A percentile compares a stretch with the other conserved stretches of the same genome.
Conservation (phyloP, 1,140 invertebrate species). For the Schlechtendalia chinensis region DNA sequence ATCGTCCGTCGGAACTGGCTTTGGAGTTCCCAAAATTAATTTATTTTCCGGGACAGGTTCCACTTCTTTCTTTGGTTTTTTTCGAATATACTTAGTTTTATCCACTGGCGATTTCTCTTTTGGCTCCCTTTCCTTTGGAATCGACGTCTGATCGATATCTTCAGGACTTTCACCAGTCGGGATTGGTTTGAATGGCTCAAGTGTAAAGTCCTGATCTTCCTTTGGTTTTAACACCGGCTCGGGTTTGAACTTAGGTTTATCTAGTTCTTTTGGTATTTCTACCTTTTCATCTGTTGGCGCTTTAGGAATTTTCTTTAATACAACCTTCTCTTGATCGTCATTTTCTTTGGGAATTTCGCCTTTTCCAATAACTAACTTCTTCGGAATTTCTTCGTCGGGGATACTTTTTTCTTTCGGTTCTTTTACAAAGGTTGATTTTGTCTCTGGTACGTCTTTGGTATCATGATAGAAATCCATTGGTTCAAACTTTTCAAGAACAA, state of each 20-base stretch:
- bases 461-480: conserved; percentile 54
- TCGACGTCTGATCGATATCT: conserved; percentile 50
- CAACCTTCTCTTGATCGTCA: conserved; percentile 53
- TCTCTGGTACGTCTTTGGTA: conserved; percentile 55
- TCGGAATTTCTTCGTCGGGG: conserved; percentile 44
- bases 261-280: conserved; percentile 53
- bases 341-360: conserved; percentile 53
- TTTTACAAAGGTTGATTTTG: neutral
- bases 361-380: conserved; percentile 53
- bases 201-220: conserved; percentile 51
- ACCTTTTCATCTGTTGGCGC: conserved; percentile 52
- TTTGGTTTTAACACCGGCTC: conserved; percentile 54
- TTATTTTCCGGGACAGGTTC: conserved; percentile 53
- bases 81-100: conserved; percentile 51
- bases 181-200: conserved; percentile 53
- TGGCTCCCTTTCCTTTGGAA: neutral
- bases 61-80: conserved; percentile 53
- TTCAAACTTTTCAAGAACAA: conserved; percentile 62
- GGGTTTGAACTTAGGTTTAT: conserved; percentile 52
- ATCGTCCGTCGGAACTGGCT: conserved; percentile 55
- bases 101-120: conserved; percentile 54
- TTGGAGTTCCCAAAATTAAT: conserved; percentile 56
- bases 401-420: conserved; percentile 36
- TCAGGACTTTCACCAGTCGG: conserved; percentile 53
- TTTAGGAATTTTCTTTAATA: conserved; percentile 53